Conservation (phyloP, 2,797 vertebrate genomes). For the Channallabes apus region DNA sequence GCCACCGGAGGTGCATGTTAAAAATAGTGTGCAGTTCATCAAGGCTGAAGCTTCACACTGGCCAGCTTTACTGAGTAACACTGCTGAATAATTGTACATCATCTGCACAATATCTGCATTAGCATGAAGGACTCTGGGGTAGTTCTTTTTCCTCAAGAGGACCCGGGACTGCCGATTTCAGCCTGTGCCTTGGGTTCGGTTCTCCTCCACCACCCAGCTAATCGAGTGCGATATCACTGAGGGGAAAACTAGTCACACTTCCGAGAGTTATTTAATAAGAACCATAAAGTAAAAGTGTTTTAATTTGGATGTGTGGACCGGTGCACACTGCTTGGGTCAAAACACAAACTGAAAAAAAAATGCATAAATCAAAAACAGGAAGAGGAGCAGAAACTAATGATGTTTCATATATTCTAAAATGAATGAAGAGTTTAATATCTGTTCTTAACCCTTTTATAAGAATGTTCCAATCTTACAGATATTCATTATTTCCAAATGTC, state of each 20-base stretch:
- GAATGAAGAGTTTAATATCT: not conserved
- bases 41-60: slow-evolving; percentile 18
- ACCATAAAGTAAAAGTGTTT: not conserved
- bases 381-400: not conserved
- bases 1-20: not conserved
- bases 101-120: not conserved
- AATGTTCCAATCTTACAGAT: not conserved
- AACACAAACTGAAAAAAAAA: not conserved
- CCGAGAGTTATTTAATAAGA: not conserved
- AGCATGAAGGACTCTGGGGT: slow-evolving; percentile 18
- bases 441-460: not conserved
- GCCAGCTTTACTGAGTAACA: not conserved
- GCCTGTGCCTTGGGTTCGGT: not conserved
- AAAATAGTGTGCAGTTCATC: slow-evolving; percentile 13
- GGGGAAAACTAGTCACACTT: not conserved
- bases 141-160: not conserved
- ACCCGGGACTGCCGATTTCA: not conserved
- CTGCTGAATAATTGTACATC: slow-evolving; percentile 1
- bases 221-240: slow-evolving; percentile 10
- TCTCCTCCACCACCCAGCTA: slow-evolving; percentile 5
- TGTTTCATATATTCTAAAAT: not conserved
- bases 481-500: not conserved
- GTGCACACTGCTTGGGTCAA: not conserved
- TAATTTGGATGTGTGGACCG: not conserved
- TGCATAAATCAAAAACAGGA: not conserved